Percentiles rank a stretch among this genome's conserved stretches.
phyloP scores from a whole-genome alignment of 2,888 invertebrate species.

The Agrilus cyanescens region DNA sequence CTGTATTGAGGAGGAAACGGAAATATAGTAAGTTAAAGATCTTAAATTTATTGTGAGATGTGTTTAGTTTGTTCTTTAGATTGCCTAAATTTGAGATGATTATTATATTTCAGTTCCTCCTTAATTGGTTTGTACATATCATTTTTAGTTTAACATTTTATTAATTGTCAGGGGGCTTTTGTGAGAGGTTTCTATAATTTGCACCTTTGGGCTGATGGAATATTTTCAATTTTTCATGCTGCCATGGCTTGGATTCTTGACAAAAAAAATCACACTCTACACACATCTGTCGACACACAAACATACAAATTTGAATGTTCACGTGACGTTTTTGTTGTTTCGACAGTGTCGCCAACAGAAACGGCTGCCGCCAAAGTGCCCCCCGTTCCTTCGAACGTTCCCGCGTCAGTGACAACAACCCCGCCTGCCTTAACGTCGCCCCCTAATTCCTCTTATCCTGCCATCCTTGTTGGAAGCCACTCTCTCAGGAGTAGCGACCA shows the following conservation, averaged over 20 bases:
- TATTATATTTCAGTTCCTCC: no score
- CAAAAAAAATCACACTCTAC: not conserved
- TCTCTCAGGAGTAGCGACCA: slow-evolving; percentile 37
- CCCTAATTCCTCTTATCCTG: slow-evolving; percentile 54
- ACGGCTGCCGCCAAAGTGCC: slow-evolving; percentile 43
- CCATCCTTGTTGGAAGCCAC: slow-evolving; percentile 55
- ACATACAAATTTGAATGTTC: no score
- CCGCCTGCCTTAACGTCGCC: slow-evolving; percentile 38
- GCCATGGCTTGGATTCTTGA: slow-evolving; percentile 14
- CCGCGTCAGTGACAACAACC: slow-evolving; percentile 26
- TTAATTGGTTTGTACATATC: no score
- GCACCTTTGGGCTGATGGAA: not conserved
- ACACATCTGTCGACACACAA: not conserved
- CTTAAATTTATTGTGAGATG: no score
- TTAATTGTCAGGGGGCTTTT: not conserved
- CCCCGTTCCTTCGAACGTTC: slow-evolving; percentile 14
- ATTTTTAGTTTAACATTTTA: no score
- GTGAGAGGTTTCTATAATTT: not conserved
- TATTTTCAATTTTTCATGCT: slow-evolving; percentile 20
- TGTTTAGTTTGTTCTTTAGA: no score
- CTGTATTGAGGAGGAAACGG: no score
- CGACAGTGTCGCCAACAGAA: slow-evolving; percentile 42
- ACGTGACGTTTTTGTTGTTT: slow-evolving; percentile 1
- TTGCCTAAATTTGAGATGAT: no score
- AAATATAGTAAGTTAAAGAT: no score